phyloP scores from a whole-genome alignment of 1,140 invertebrate genomes.

The Nebria ingens region DNA sequence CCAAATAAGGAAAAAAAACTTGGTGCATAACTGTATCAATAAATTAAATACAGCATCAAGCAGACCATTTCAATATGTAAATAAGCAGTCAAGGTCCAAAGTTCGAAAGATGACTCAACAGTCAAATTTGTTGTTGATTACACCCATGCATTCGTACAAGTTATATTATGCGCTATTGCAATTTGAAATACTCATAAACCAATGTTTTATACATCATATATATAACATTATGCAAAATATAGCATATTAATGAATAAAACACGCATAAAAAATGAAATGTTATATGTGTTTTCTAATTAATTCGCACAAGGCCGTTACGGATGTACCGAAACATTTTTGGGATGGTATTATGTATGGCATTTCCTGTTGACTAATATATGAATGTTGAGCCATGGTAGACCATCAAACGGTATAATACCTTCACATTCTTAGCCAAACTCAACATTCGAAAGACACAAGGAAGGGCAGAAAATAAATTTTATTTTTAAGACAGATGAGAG shows the following conservation, averaged over 20 bases:
- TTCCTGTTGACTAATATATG: background rate
- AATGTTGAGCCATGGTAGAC: background rate
- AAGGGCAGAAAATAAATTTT: no score
- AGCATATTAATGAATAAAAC: no score
- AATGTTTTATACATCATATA: no score
- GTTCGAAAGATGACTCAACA: constrained; percentile 1
- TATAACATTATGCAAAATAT: no score
- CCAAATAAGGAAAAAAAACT: constrained; percentile 13
- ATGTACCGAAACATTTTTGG: background rate
- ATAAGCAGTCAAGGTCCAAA: constrained; percentile 4
- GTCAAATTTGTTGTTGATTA: background rate
- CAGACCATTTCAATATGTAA: constrained; percentile 1
- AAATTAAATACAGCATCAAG: background rate
- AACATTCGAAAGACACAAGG: no score
- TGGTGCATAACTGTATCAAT: constrained; percentile 11
- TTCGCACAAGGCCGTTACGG: background rate
- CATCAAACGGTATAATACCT: background rate
- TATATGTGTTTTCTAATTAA: no score
- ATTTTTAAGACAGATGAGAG: no score
- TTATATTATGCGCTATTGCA: no score
- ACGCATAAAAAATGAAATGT: no score
- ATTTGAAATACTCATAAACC: no score
- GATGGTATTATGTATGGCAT: background rate
- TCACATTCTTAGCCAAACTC: background rate
- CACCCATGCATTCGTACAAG: background rate